Base-by-base conservation (phyloP, 2,888 invertebrate genomes). In the Nomada fucata region DNA sequence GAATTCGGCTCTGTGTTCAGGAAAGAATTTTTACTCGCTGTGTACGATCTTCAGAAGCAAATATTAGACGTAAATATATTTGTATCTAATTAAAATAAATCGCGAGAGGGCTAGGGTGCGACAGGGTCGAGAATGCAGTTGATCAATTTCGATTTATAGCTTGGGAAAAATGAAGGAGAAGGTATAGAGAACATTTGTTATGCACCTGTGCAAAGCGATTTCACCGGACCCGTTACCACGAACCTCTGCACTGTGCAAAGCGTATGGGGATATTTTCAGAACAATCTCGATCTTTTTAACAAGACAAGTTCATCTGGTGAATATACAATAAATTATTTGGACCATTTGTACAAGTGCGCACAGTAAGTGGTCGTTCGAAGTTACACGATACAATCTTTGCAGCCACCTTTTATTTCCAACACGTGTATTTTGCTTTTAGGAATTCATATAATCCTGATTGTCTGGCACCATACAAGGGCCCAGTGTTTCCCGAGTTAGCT, bases 381-480 rank as follows among this genome's bases (percentile, higher is more conserved):
- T 23, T n/a, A 3, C 0, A 4, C 26, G 10, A 13, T 26, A 36
- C 4, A 20, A 2, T 20, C 4, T 2, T n/a, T 20, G 10, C 20
- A n/a, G 47, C 47, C 15, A 7, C 18, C 59, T 55, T 20, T 13
- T 18, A 64, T 26, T 44, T 78, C 23, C 23, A 29, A 13, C 53
- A 13, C 13, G 10, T 42, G 11, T 60, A 4, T 50, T 0, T 11
- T 3, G 1, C 2, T n/a, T 26, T 7, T 15, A 96, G 96, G 87
- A 95, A 95, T 78, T 94, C 95, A 0, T 95, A 95, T 89, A 93
- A 94, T 90, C 93, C 95, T 4, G 94, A 94, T 0, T 99, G 99
- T 92, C 94, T 98, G 76, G 97, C 97, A 0, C 94, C 96, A 0
- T 99, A 97, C 94, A 98, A 98, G 47, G 99, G 98, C 0, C 98